These are phyloP conservation scores for Craniophora ligustri DNA, from an alignment of 2,888 invertebrate species.

Conservation along the genomic window DNA sequence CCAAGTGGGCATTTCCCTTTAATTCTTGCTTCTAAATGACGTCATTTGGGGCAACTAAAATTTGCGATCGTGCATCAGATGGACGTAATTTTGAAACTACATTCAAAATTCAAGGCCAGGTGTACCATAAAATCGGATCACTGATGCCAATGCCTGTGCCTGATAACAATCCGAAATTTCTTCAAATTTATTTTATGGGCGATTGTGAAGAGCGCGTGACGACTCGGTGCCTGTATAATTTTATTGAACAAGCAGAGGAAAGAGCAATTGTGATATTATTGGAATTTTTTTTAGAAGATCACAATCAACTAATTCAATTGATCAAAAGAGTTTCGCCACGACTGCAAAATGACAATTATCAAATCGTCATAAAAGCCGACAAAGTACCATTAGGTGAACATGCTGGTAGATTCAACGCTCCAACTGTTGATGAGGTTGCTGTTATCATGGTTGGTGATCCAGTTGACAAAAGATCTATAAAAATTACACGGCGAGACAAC, in stretches of 20 bases:
- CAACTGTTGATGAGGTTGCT: conserved; percentile 55
- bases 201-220: conserved; percentile 1
- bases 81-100: conserved; percentile 11
- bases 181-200: conserved; percentile 25
- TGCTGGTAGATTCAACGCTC: conserved; percentile 52
- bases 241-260: conserved; percentile 1
- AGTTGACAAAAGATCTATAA: conserved; percentile 8
- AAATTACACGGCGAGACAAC: conserved; percentile 20
- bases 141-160: conserved; percentile 6
- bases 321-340: conserved; percentile 13
- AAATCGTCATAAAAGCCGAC: conserved; percentile 24
- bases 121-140: conserved; percentile 20
- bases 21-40: conserved; percentile 23
- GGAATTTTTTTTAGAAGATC: conserved; percentile 2
- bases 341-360: conserved; percentile 12
- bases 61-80: conserved; percentile 12
- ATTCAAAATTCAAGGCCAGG: conserved; percentile 23
- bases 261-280: conserved; percentile 5
- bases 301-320: conserved; percentile 9
- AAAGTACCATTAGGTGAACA: conserved; percentile 39
- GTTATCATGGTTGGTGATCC: conserved; percentile 57
- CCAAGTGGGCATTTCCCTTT: too few species aligned
- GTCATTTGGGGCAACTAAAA: conserved; percentile 24
- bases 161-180: conserved; percentile 11
- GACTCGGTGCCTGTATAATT: conserved; percentile 7